phyloP scores from a whole-genome alignment of 2,888 invertebrate genomes.

The Hydrotaea diabolus region DNA sequence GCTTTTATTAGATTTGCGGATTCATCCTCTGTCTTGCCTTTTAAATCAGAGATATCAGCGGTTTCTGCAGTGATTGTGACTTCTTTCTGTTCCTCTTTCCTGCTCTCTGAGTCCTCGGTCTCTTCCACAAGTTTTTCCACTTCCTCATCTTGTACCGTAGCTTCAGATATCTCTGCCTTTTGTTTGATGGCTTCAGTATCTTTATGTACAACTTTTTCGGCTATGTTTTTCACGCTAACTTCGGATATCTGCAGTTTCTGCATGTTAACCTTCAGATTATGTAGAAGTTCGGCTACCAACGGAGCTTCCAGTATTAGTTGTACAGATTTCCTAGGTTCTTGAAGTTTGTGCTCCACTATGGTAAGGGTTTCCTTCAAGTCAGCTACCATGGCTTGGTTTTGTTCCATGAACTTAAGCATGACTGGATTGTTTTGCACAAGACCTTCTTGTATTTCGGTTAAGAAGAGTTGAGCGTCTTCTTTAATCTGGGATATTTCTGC shows the following conservation, averaged over 20 bases:
- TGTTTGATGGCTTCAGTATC: not conserved
- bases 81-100: not conserved
- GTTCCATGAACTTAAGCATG: constrained; percentile 70
- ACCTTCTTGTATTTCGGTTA: constrained; percentile 73
- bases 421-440: constrained; percentile 71
- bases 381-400: constrained; percentile 71
- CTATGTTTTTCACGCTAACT: not conserved
- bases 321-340: not conserved
- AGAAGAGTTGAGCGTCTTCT: constrained; percentile 63
- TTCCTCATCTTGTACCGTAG: not conserved
- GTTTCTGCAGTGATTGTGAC: not conserved
- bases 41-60: constrained; percentile 22
- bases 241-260: not conserved
- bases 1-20: not conserved
- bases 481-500: constrained; percentile 25
- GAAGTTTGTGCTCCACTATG: not conserved
- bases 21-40: not conserved
- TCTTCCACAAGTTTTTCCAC: not conserved
- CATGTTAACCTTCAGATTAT: constrained; percentile 62
- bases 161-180: not conserved
- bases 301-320: not conserved
- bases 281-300: constrained; percentile 36
- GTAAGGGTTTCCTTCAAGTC: constrained; percentile 69
- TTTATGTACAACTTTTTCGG: not conserved
- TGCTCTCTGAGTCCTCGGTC: not conserved